phyloP scores from a whole-genome alignment of 1,140 invertebrate species.

The Rhopalosiphum maidis region DNA sequence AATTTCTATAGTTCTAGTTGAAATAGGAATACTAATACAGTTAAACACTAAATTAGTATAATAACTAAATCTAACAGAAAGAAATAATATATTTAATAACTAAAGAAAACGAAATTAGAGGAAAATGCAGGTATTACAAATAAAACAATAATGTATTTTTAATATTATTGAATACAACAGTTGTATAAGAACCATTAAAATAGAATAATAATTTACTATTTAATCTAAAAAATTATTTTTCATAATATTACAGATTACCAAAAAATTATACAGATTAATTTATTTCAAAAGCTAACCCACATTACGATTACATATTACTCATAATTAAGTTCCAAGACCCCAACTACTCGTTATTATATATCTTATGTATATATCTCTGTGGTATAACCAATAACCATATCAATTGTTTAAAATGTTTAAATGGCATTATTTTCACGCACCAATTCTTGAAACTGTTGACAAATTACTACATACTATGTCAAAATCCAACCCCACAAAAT shows the following conservation, averaged over 20 bases:
- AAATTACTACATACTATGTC: not conserved
- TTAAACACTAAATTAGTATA: too few relatives aligned
- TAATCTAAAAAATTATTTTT: not conserved
- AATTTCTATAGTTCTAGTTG: too few relatives aligned
- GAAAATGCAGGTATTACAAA: too few relatives aligned
- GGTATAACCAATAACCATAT: not conserved
- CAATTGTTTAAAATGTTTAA: not conserved
- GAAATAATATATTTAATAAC: too few relatives aligned
- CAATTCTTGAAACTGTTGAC: not conserved
- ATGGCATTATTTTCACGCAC: not conserved
- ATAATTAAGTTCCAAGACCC: not conserved
- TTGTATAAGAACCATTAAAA: too few relatives aligned
- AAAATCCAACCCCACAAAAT: not conserved
- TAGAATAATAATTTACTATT: too few relatives aligned
- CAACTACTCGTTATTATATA: not conserved
- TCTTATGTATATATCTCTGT: too few relatives aligned
- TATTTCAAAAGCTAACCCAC: not conserved
- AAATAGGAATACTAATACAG: too few relatives aligned
- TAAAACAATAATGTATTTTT: too few relatives aligned
- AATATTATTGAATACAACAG: too few relatives aligned
- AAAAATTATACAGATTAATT: not conserved
- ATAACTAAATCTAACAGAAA: too few relatives aligned
- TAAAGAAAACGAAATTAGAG: too few relatives aligned
- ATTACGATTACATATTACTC: not conserved
- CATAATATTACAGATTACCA: not conserved